Percentiles rank a stretch among this genome's conserved stretches.
These are phyloP conservation scores for Diplodus puntazzo DNA, from an alignment of 2,797 vertebrate species.

Conservation along the genomic window DNA sequence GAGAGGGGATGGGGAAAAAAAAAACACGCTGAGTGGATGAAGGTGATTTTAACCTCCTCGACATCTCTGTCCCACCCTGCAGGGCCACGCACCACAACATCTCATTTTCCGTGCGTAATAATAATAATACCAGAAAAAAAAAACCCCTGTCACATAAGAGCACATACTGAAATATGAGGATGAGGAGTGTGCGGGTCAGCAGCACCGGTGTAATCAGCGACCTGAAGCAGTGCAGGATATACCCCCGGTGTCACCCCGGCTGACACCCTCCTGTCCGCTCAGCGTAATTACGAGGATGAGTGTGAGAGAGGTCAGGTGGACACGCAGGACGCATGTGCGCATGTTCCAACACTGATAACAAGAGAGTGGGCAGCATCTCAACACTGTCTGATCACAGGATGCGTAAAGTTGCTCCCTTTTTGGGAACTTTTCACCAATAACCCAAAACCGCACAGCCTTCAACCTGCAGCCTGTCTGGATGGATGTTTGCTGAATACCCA, in stretches of 20 bases:
- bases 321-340: slow-evolving; percentile 63
- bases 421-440: neutral
- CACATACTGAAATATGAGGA: slow-evolving; percentile 59
- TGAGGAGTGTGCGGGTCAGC: slow-evolving; percentile 62
- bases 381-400: slow-evolving; percentile 4
- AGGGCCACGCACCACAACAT: slow-evolving; percentile 17
- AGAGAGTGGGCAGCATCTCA: slow-evolving; percentile 17
- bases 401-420: neutral
- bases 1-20: too few relatives aligned
- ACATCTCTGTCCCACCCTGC: neutral
- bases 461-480: neutral
- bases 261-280: slow-evolving; percentile 73
- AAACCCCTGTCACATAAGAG: slow-evolving; percentile 53
- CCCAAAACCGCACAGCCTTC: neutral
- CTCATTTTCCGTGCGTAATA: slow-evolving; percentile 28
- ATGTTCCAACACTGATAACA: slow-evolving; percentile 37
- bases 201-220: slow-evolving; percentile 62
- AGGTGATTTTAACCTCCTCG: slow-evolving; percentile 34
- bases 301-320: slow-evolving; percentile 77
- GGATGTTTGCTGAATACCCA: neutral
- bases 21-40: slow-evolving; percentile 6
- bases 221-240: slow-evolving; percentile 63
- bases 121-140: neutral
- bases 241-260: slow-evolving; percentile 61
- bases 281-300: slow-evolving; percentile 75